These are phyloP conservation scores for Spea multiplicata DNA, from an alignment of 2,113 vertebrate genomes.

Conservation along the genomic window DNA sequence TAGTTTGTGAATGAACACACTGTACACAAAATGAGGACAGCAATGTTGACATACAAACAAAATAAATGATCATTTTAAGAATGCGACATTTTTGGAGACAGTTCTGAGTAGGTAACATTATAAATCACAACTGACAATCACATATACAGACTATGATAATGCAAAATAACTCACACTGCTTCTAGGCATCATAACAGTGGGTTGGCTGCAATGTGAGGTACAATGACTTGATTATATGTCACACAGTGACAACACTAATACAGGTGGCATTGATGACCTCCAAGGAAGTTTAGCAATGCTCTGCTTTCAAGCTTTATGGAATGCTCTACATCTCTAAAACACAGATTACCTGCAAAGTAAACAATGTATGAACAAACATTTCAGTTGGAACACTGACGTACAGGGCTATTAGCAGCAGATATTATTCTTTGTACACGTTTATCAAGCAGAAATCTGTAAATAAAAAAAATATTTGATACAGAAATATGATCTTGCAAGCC, in stretches of 20 bases:
- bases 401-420: constrained; percentile 58
- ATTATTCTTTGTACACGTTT: constrained; percentile 27
- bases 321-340: constrained; percentile 66
- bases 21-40: constrained; percentile 71
- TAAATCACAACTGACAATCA: constrained; percentile 63
- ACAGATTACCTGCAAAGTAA: constrained; percentile 62
- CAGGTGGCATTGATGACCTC: constrained; percentile 67
- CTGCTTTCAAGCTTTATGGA: constrained; percentile 55
- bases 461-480: neutral
- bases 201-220: constrained; percentile 69
- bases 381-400: constrained; percentile 58
- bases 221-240: constrained; percentile 77
- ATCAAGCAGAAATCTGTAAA: neutral
- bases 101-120: constrained; percentile 67
- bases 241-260: constrained; percentile 89
- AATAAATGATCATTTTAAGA: constrained; percentile 70
- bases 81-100: constrained; percentile 63
- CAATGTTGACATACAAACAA: constrained; percentile 68
- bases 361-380: constrained; percentile 51
- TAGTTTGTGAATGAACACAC: constrained; percentile 65
- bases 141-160: constrained; percentile 64
- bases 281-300: constrained; percentile 62
- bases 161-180: constrained; percentile 57
- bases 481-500: no score
- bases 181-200: constrained; percentile 57